Percentiles rank a stretch among this genome's conserved stretches.
Evolutionary conservation across 2,113 vertebrate genomes (phyloP).

Genomic region (Trematomus loennbergii): DNA sequence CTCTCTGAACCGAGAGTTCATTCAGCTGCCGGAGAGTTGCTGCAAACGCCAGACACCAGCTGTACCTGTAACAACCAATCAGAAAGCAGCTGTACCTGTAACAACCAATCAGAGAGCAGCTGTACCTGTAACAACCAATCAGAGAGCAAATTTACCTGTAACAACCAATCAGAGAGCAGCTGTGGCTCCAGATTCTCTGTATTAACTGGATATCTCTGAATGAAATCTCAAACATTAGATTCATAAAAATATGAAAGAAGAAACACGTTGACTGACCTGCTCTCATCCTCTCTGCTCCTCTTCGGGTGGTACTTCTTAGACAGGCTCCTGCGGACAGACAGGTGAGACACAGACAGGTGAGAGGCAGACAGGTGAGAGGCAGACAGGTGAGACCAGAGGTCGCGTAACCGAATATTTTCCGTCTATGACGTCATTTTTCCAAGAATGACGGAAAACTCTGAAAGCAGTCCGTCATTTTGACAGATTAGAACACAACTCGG

Average conservation of each 20-base stretch:
- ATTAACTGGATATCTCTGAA: no score
- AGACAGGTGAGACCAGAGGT: neutral
- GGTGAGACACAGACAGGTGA: neutral
- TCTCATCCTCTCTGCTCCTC: slow-evolving; percentile 95
- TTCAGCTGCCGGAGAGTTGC: slow-evolving; percentile 92
- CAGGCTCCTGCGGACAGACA: slow-evolving; percentile 86
- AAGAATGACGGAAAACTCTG: no score
- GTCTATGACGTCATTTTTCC: no score
- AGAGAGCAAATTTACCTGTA: slow-evolving; percentile 87
- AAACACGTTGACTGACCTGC: slow-evolving; percentile 84
- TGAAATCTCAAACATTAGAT: no score
- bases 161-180: neutral
- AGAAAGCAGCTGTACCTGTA: slow-evolving; percentile 87
- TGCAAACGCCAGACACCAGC: slow-evolving; percentile 91
- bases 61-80: slow-evolving; percentile 84
- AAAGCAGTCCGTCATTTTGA: no score
- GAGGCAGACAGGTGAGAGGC: neutral
- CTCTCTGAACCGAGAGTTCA: slow-evolving; percentile 92
- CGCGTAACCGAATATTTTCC: no score
- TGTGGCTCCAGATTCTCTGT: slow-evolving; percentile 73
- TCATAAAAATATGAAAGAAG: no score
- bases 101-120: slow-evolving; percentile 38
- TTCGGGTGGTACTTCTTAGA: slow-evolving; percentile 98
- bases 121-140: slow-evolving; percentile 84
- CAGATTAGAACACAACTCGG: no score